Evolutionary conservation across 1,140 invertebrate species (phyloP), one percentile per base, ranked within the genome.

Genomic region (Ephestia elutella): DNA sequence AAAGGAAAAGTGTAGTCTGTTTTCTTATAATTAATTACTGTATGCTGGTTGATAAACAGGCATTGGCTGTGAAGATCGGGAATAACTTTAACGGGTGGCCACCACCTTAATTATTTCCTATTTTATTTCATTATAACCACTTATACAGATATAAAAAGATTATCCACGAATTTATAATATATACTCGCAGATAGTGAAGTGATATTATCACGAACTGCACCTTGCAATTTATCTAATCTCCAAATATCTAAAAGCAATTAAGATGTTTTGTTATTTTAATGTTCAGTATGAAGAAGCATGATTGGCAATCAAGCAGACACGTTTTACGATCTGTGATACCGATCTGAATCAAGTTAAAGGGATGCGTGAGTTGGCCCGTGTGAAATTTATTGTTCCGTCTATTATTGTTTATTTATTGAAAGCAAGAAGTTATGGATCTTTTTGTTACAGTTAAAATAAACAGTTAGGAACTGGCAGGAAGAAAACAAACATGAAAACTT

Each of bases 311-410:
- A 44, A 15, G n/a, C 38, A 44, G 38, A 44, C 15, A 44, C 38
- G 38, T n/a, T 44, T 44, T 44, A 44, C 38, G 38, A 44, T 44
- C 13, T 44, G 38, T 44, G 38, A 44, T 44, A 44, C 38, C 38
- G 15, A 44, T 44, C 38, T 15, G 15, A 44, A 17, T 15, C 15
- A 13, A 9, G 30, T 32, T 32, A 32, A 32, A 9, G 30, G 30
- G 7, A 32, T 32, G 38, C 38, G 38, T 44, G 38, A 44, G 38
- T 17, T 44, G 13, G 1, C n/a, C n/a, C 38, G 38, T 44, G 38
- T 44, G 38, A 44, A 44, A 44, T 44, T 44, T 44, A 44, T 44
- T 44, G 38, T 44, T 44, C 13, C 5, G 13, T 15, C 38, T 44
- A n/a, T 44, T 44, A 44, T 15, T 5, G 38, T 15, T 44, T 44